Percentiles rank a stretch among this genome's conserved stretches.
Conservation (phyloP, 2,888 invertebrate genomes). For the Pecten maximus region DNA sequence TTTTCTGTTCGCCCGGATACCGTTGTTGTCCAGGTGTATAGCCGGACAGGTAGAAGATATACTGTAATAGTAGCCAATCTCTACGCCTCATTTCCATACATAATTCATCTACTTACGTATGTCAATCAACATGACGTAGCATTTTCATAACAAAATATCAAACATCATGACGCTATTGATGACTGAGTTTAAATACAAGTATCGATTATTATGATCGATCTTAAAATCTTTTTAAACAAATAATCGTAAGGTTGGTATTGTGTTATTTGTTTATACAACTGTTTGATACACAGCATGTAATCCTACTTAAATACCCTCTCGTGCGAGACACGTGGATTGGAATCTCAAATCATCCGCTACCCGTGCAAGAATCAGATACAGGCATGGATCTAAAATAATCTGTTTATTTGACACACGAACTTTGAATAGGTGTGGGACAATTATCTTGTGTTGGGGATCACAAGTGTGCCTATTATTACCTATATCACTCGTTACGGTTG, state of each 20-base stretch:
- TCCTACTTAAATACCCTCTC: neutral
- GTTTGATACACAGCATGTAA: neutral
- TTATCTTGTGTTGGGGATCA: slow-evolving; percentile 4
- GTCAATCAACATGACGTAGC: neutral
- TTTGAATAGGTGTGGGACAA: neutral
- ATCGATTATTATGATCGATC: slow-evolving; percentile 20
- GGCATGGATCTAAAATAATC: neutral
- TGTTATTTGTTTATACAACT: neutral
- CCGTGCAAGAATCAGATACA: neutral
- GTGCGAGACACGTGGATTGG: slow-evolving; percentile 1
- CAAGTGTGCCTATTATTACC: neutral
- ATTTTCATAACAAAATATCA: neutral
- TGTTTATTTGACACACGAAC: slow-evolving; percentile 13
- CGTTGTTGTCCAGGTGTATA: neutral
- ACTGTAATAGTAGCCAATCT: neutral
- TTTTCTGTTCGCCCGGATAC: neutral
- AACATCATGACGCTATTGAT: neutral
- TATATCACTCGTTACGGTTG: neutral
- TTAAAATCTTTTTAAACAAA: slow-evolving; percentile 22
- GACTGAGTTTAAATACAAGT: neutral
- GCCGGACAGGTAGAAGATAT: neutral
- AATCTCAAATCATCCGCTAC: neutral
- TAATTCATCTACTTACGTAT: slow-evolving; percentile 21
- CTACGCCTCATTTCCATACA: slow-evolving; percentile 6
- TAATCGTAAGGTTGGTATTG: neutral